Conservation (phyloP, 1,140 invertebrate genomes). For the Polypedilum vanderplanki region DNA sequence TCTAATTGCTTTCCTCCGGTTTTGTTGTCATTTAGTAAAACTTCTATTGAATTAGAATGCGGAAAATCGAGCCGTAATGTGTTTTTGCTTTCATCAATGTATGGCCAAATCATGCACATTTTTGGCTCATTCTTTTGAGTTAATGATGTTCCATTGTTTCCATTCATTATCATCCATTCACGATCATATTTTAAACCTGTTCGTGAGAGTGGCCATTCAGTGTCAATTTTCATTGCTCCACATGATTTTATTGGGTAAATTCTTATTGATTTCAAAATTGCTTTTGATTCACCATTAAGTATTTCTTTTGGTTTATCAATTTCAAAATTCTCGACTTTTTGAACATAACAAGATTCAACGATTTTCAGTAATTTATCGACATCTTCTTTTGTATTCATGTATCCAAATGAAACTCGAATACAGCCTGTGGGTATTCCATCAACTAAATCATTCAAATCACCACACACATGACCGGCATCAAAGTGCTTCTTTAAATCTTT, state of each 20-base stretch:
- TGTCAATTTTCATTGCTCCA: slow-evolving; percentile 60
- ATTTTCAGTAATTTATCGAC: slow-evolving; percentile 65
- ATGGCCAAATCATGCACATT: slow-evolving; percentile 74
- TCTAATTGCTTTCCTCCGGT: slow-evolving; percentile 33
- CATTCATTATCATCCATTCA: slow-evolving; percentile 84
- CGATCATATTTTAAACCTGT: slow-evolving; percentile 82
- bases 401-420: slow-evolving; percentile 89
- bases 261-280: slow-evolving; percentile 55
- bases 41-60: slow-evolving; percentile 9
- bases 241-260: slow-evolving; percentile 95
- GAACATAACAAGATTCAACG: slow-evolving; percentile 55
- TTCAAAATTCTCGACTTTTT: neutral
- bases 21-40: neutral
- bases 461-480: slow-evolving; percentile 79
- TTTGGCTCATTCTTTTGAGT: slow-evolving; percentile 80
- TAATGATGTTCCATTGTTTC: slow-evolving; percentile 63
- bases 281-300: neutral
- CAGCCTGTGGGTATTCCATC: slow-evolving; percentile 86
- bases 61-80: slow-evolving; percentile 59
- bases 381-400: slow-evolving; percentile 71
- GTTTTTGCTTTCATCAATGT: slow-evolving; percentile 55
- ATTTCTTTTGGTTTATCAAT: neutral
- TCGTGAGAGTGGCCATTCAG: slow-evolving; percentile 60
- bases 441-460: slow-evolving; percentile 82
- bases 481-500: slow-evolving; percentile 49